Conservation (phyloP, 2,113 vertebrate genomes). For the Psammodynastes pulverulentus region DNA sequence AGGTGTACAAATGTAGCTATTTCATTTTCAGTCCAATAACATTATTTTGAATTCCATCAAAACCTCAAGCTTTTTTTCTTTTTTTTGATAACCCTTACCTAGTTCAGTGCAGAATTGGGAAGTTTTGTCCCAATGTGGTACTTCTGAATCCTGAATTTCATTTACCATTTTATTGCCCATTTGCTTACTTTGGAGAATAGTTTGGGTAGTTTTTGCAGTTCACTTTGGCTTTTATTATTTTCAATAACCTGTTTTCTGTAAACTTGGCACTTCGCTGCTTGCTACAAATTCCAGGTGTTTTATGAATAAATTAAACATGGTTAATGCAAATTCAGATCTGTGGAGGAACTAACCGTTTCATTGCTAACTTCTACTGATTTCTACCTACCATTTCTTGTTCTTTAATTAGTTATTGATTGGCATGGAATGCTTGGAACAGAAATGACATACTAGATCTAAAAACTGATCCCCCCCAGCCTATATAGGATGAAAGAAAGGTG, state of each 20-base stretch:
- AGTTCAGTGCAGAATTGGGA: not conserved
- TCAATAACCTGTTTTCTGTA: not conserved
- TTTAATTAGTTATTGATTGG: slow-evolving; percentile 6
- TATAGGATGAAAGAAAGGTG: not conserved
- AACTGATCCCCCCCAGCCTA: not conserved
- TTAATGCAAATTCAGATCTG: not conserved
- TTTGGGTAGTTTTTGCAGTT: not conserved
- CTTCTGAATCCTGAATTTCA: not conserved
- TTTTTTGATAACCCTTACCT: not conserved
- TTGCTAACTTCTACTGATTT: not conserved
- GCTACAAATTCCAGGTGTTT: not conserved
- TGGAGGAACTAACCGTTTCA: no score
- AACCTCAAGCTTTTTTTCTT: not conserved
- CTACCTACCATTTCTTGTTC: not conserved
- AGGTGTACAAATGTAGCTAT: not conserved
- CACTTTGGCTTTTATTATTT: not conserved
- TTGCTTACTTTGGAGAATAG: not conserved
- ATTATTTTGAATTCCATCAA: not conserved
- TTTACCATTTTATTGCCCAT: not conserved
- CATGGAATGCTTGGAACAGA: not conserved
- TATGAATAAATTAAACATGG: not conserved
- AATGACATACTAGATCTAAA: not conserved
- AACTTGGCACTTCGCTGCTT: not conserved
- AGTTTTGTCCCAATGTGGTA: not conserved
- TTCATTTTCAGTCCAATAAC: not conserved